phyloP scores from a whole-genome alignment of 1,140 invertebrate species.

The Drosophila teissieri region DNA sequence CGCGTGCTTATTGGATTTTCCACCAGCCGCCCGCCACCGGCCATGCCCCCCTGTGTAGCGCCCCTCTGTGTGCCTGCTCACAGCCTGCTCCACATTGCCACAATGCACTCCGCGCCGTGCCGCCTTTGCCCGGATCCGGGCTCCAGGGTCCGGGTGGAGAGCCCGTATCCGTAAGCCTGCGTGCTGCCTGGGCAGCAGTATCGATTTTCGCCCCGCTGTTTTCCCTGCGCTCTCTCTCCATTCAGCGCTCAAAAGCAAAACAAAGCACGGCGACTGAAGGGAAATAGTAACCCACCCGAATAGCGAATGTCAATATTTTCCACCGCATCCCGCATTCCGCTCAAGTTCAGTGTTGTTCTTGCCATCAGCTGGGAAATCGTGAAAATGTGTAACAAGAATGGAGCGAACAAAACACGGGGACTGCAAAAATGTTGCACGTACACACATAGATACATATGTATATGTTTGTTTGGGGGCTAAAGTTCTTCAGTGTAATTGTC shows the following conservation, averaged over 20 bases:
- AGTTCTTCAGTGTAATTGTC: constrained; percentile 18
- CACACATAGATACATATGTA: no score
- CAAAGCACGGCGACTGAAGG: constrained; percentile 39
- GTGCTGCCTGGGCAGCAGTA: constrained; percentile 55
- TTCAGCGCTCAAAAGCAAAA: constrained; percentile 51
- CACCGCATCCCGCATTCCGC: constrained; percentile 36
- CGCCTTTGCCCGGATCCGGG: constrained; percentile 17
- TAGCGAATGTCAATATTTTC: constrained; percentile 52
- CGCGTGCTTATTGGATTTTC: constrained; percentile 75
- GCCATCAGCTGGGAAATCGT: constrained; percentile 37
- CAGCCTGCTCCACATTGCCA: constrained; percentile 56
- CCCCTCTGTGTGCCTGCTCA: constrained; percentile 45
- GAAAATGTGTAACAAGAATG: constrained; percentile 30
- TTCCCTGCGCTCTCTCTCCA: constrained; percentile 26
- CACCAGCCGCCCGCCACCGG: not conserved
- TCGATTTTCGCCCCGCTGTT: constrained; percentile 69
- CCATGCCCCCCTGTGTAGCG: not conserved
- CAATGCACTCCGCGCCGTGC: constrained; percentile 4
- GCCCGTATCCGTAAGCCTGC: constrained; percentile 13
- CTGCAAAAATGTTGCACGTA: constrained; percentile 28
- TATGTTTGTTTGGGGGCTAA: not conserved
- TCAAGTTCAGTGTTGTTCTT: constrained; percentile 48
- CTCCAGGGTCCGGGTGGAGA: constrained; percentile 6
- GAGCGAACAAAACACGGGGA: constrained; percentile 46
- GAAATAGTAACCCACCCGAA: constrained; percentile 40